Base-by-base conservation (phyloP, 2,797 vertebrate species). In the Somateria mollissima region DNA sequence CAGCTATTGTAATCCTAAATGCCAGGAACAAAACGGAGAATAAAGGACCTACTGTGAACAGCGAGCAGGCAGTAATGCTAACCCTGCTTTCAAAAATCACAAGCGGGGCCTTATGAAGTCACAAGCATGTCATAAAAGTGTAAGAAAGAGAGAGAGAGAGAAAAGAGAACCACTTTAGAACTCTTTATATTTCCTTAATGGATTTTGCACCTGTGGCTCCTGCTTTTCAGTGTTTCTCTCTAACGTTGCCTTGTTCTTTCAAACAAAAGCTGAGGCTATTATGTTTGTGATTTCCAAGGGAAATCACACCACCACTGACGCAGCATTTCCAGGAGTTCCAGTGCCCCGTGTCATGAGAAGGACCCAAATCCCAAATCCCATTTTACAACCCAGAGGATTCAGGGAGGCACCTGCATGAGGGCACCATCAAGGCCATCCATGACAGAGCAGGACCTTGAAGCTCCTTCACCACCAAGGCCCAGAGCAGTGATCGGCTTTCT, bases 201-300 rank as follows among this genome's bases (percentile, higher is more conserved):
- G 70, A 56, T 90, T 96, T 93, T 84, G 74, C 56, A 92, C 92
- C 89, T 75, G 77, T 75, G 80, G 86, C 77, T 96, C 90, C 77
- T 65, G 77, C 60, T 92, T 90, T 57, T 65, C 90, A 53, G 61
- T 7, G 28, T 56, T 94, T 65, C 90, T 84, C 86, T 82, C 45
- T 56, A 78, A 84, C 0, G 6, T 47, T 41, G 51, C 90, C 92
- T 90, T 89, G 90, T 95, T 92, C 90, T 81, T 75, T 58, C 81
- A 84, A 80, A 88, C 85, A 94, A 92, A 93, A 80, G 36, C 80
- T 39, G 71, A 45, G 51, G 6, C 25, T 16, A 43, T 43, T 43
- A 8, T 36, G 43, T 57, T 45, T 74, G 81, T 43, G 84, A 66
- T 71, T 93, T 87, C 74, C 92, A 75, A 90, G 83, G 53, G 86